Evolutionary conservation across 2,888 invertebrate species (phyloP).

Genomic region (Stenodera caucasica): DNA sequence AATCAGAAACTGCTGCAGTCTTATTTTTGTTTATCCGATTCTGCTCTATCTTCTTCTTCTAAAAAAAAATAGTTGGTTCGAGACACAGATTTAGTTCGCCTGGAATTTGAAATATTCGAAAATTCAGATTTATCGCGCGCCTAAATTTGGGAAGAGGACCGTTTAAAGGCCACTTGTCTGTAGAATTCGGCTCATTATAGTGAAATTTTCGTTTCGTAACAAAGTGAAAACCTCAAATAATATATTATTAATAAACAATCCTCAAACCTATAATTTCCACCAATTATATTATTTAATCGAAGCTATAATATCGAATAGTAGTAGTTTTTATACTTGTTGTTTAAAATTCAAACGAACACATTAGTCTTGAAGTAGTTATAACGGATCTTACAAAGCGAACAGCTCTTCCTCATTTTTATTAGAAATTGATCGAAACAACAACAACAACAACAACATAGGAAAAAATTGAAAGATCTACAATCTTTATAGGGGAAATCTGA

Average conservation of each 20-base stretch:
- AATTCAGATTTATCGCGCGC: too few relatives aligned
- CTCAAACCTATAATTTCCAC: too few relatives aligned
- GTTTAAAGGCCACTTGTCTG: too few relatives aligned
- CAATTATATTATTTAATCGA: too few relatives aligned
- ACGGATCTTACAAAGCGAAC: background rate
- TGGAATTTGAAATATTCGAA: too few relatives aligned
- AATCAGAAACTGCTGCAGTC: too few relatives aligned
- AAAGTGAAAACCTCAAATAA: background rate
- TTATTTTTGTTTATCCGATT: too few relatives aligned
- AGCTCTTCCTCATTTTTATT: constrained; percentile 7
- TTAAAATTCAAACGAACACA: background rate
- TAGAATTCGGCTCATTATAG: too few relatives aligned
- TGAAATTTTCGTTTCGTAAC: background rate
- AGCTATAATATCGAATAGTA: background rate
- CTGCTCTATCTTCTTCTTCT: too few relatives aligned
- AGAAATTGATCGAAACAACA: background rate
- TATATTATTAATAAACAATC: background rate
- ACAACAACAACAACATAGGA: background rate
- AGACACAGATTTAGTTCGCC: too few relatives aligned
- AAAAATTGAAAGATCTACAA: background rate
- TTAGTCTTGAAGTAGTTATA: background rate
- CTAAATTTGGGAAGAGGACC: too few relatives aligned
- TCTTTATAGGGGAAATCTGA: background rate
- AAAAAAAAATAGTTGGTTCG: too few relatives aligned
- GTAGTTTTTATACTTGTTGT: background rate